Evolutionary conservation across 2,888 invertebrate species (phyloP).

Genomic region (Lasioglossum calceatum): DNA sequence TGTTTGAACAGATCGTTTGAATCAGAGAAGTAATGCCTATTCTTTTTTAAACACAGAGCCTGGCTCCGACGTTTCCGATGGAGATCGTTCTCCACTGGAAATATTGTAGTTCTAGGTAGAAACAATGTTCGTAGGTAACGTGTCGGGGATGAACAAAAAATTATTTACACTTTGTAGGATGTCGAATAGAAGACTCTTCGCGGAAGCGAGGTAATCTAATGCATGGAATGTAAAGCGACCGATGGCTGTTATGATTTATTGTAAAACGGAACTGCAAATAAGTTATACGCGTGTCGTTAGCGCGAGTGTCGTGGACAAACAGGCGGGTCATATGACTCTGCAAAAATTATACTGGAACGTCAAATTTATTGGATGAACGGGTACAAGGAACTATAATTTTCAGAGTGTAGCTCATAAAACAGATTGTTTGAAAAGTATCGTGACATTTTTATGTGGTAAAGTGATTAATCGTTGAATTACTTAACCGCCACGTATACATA

Average conservation of each 20-base stretch:
- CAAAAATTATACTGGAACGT: not conserved
- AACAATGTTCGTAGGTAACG: not conserved
- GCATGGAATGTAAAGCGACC: not conserved
- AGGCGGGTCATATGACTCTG: not conserved
- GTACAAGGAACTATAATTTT: not conserved
- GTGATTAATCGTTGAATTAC: not conserved
- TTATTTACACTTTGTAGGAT: not conserved
- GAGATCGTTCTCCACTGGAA: not conserved
- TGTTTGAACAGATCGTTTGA: constrained; percentile 1
- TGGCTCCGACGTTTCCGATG: not conserved
- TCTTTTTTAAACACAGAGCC: not conserved
- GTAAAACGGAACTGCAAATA: not conserved
- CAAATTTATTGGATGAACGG: not conserved
- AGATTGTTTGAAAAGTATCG: not conserved
- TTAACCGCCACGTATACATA: not conserved
- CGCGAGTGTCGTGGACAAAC: not conserved
- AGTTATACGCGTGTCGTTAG: not conserved
- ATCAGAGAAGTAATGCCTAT: not conserved
- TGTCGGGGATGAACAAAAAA: not conserved
- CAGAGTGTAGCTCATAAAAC: not conserved
- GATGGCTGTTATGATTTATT: not conserved
- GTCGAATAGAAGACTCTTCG: not conserved
- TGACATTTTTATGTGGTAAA: not conserved
- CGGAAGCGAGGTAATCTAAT: not conserved
- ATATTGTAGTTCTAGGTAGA: not conserved